Conservation (phyloP, 2,113 vertebrate species). For the Apaloderma vittatum region DNA sequence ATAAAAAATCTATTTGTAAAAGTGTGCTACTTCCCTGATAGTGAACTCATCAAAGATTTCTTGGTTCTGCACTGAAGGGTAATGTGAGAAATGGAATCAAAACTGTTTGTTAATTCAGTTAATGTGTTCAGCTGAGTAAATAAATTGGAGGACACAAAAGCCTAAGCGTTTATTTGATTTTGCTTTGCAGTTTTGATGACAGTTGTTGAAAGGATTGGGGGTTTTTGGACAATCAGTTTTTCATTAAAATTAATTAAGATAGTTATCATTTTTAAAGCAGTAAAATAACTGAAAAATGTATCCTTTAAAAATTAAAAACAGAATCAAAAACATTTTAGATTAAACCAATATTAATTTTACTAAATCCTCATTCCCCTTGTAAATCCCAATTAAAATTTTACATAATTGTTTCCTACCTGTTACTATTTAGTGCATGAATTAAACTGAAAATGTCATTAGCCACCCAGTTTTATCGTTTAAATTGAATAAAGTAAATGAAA, state of each 20-base stretch:
- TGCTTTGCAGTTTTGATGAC: background rate
- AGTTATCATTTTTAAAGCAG: background rate
- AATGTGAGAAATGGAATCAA: background rate
- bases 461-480: conserved; percentile 28
- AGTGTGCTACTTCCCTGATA: background rate
- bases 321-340: conserved; percentile 4
- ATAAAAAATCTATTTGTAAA: background rate
- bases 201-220: background rate
- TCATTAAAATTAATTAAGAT: background rate
- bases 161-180: background rate
- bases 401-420: conserved; percentile 34
- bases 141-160: background rate
- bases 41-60: background rate
- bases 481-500: conserved; percentile 36
- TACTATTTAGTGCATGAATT: conserved; percentile 37
- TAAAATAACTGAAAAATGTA: background rate
- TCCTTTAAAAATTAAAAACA: conserved; percentile 23
- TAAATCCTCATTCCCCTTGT: conserved; percentile 22
- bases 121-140: background rate
- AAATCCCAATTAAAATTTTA: conserved; percentile 59
- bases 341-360: conserved; percentile 33
- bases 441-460: conserved; percentile 54
- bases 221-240: background rate
- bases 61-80: background rate
- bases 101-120: background rate